A percentile compares a stretch with the other conserved stretches of the same genome.
Evolutionary conservation across 2,888 invertebrate species (phyloP).

Genomic region (Galerucella pusilla): DNA sequence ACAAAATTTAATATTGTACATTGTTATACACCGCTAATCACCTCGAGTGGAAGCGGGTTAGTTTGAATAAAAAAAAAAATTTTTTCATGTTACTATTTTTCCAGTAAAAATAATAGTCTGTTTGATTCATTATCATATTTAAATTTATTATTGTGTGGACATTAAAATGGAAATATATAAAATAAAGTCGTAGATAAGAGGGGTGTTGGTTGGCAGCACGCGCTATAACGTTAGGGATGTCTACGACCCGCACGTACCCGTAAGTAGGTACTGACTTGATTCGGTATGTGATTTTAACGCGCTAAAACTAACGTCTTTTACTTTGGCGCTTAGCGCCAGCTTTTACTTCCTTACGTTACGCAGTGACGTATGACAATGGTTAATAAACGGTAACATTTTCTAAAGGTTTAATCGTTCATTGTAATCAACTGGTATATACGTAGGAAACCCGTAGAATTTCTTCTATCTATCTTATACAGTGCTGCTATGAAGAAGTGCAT

Average conservation of each 20-base stretch:
- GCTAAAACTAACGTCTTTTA: conserved; percentile 56
- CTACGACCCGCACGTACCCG: conserved; percentile 29
- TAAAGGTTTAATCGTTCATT: not conserved
- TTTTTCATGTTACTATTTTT: too few relatives aligned
- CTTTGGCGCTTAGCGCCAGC: conserved; percentile 21
- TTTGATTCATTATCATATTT: conserved; percentile 1
- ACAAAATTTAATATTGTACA: too few relatives aligned
- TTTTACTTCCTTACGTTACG: conserved; percentile 26
- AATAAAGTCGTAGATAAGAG: conserved; percentile 37
- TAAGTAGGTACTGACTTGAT: conserved; percentile 45
- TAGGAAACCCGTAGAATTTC: not conserved
- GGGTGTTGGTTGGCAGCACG: conserved; percentile 49
- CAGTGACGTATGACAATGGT: conserved; percentile 3
- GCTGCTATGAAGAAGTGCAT: too few relatives aligned
- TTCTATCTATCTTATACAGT: not conserved
- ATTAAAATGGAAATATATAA: conserved; percentile 45
- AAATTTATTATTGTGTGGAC: conserved; percentile 38
- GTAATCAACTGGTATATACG: not conserved
- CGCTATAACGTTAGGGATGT: conserved; percentile 51
- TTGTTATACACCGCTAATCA: too few relatives aligned
- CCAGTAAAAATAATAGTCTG: not conserved
- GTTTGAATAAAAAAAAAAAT: too few relatives aligned
- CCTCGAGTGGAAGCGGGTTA: too few relatives aligned
- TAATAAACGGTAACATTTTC: conserved; percentile 3
- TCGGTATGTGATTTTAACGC: conserved; percentile 56